Evolutionary conservation across 2,888 invertebrate genomes (phyloP).

Genomic region (Dromius quadrimaculatus): DNA sequence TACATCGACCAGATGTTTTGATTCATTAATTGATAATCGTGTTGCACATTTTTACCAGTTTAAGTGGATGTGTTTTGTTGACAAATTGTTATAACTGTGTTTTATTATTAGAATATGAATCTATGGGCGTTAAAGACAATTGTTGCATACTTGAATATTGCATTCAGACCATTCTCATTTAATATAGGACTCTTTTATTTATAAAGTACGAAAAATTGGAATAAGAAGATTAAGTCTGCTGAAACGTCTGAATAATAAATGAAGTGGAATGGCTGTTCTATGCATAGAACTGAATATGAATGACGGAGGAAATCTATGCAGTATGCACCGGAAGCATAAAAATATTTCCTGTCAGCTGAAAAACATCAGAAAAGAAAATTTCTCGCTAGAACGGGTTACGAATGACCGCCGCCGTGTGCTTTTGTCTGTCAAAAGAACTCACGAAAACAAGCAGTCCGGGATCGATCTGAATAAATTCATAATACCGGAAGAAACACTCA

Average conservation of each 20-base stretch:
- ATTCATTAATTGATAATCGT: slow-evolving; percentile 14
- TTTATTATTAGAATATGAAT: background rate
- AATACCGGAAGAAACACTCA: slow-evolving; percentile 15
- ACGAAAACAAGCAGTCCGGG: slow-evolving; percentile 1
- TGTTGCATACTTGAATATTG: too few species aligned
- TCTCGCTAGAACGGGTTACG: background rate
- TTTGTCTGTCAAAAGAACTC: background rate
- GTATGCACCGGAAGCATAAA: slow-evolving; percentile 1
- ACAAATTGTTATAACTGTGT: slow-evolving; percentile 5
- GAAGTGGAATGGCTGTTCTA: slow-evolving; percentile 17
- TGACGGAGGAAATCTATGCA: slow-evolving; percentile 17
- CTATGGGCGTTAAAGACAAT: slow-evolving; percentile 12
- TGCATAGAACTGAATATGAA: slow-evolving; percentile 33
- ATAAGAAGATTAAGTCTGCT: slow-evolving; percentile 4
- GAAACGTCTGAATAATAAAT: slow-evolving; percentile 24
- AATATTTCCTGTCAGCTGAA: slow-evolving; percentile 15
- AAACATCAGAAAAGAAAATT: background rate
- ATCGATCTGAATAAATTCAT: slow-evolving; percentile 18
- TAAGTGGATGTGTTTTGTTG: slow-evolving; percentile 23
- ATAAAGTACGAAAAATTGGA: too few species aligned
- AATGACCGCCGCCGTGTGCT: slow-evolving; percentile 8
- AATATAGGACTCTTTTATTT: too few species aligned
- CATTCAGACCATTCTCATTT: too few species aligned
- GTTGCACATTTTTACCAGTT: background rate
- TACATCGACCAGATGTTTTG: slow-evolving; percentile 3